Evolutionary conservation across 2,113 vertebrate genomes (phyloP), one percentile per base, ranked within the genome.

Genomic region (Brachionichthys hirsutus): DNA sequence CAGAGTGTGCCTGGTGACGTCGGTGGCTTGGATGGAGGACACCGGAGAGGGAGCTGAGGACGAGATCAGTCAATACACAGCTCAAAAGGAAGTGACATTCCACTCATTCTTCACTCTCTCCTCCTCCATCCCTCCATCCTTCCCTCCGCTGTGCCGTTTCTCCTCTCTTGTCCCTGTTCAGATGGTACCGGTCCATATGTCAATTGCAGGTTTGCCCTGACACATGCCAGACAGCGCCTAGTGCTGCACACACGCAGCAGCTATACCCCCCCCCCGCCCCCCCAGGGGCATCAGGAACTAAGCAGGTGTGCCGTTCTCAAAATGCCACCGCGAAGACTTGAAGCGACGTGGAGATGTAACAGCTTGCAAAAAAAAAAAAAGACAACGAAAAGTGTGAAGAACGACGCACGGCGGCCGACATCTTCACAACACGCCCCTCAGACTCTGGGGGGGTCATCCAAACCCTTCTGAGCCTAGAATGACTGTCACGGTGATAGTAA

Each of bases 1-100:
- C 78, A 98, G 92, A 0, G 93, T 94, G 75, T 98, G 95, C 64
- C 95, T 93, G 41, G 96, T 98, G 78, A 98, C 94, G 77, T 98
- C 95, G 56, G 94, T 98, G 79, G 94, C 95, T 74, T 95, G 95
- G 83, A 99, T 93, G 89, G 93, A 85, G 2, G 94, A 92, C 73
- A 98, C 94, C 0, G 94, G 93, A 68, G 97, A 99, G 0, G 97
- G 97, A 89, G 96, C 97, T 99, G 75, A 61, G 24, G 20, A 60
- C 11, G 17, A 51, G 51, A 63, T 46, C 6, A 58, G 12, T 50
- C 4, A 43, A 38, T 10, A 43, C 17, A 20, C 9, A 14, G 44
- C 22, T 19, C 0, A 9, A 30, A 61, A 2, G 2, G 22, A 38
- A 38, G 12, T 38, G 36, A 38, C 12, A 30, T 38, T 12, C 65